These are phyloP conservation scores for Battus philenor DNA, from an alignment of 1,140 invertebrate species.

Conservation along the genomic window DNA sequence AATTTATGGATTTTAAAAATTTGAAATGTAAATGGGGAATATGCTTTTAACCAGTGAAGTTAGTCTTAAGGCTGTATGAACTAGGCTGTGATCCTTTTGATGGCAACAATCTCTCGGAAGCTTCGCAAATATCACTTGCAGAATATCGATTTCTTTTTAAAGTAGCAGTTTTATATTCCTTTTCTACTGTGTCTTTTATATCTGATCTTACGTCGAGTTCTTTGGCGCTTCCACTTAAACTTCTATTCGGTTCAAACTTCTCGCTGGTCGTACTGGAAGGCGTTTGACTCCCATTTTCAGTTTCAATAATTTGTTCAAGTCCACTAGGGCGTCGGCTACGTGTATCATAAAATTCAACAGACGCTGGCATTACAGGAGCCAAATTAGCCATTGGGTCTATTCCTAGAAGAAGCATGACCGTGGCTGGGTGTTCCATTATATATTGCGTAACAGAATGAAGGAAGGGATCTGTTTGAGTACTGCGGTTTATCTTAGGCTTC, in stretches of 20 bases:
- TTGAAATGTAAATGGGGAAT: too few species aligned
- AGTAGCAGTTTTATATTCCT: constrained; percentile 38
- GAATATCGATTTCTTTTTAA: constrained; percentile 66
- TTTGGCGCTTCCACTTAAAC: constrained; percentile 45
- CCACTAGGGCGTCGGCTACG: constrained; percentile 46
- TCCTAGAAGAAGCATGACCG: constrained; percentile 70
- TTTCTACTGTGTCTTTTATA: constrained; percentile 44
- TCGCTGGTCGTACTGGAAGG: constrained; percentile 58
- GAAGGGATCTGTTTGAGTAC: constrained; percentile 72
- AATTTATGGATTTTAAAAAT: too few species aligned
- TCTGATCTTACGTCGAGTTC: constrained; percentile 45
- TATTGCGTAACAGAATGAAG: constrained; percentile 71
- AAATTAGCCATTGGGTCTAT: constrained; percentile 63
- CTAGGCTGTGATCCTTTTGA: constrained; percentile 56
- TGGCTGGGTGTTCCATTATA: constrained; percentile 72
- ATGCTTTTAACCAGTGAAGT: too few species aligned
- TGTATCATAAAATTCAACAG: constrained; percentile 58
- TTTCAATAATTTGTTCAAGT: constrained; percentile 63
- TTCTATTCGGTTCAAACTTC: constrained; percentile 36
- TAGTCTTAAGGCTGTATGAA: constrained; percentile 69
- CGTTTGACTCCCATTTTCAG: constrained; percentile 61
- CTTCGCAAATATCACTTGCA: constrained; percentile 65
- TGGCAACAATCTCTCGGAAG: constrained; percentile 60
- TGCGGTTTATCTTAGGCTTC: constrained; percentile 49
- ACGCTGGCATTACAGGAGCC: constrained; percentile 42